Evolutionary conservation across 2,797 vertebrate genomes (phyloP), one percentile per base, ranked within the genome.

Genomic region (Artibeus lituratus): DNA sequence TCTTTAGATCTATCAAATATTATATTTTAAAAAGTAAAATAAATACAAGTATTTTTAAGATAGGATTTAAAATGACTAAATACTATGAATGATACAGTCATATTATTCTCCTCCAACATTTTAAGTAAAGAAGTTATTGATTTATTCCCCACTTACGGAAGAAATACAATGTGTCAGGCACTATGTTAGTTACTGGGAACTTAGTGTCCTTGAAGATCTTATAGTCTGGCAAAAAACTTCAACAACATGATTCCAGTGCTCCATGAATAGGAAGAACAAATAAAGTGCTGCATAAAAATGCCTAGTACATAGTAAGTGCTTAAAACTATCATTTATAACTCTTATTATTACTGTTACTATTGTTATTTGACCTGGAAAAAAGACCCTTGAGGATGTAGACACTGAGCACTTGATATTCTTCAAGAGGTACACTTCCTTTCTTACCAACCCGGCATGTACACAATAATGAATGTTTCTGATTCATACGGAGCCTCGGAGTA

Each of bases 381-480:
- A 76, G 12, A 92, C n/a, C 55, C 39, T 69, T 72, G 47, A 94
- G 47, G 24, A 72, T 62, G 35, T 8, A 44, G 39, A 81, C 29
- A 4, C 76, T 19, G 24, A 90, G 35, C 14, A 78, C 53, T 89
- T 91, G 69, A 47, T 84, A 59, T 69, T 91, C 59, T 72, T 37
- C 42, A 69, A 77, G 10, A 72, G 37, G 35, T 16, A 44, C 42
- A 44, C 85, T 93, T 95, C 51, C 82, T 94, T 82, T 92, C 88
- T 94, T 42, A 39, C 73, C 37, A 80, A 83, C 70, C 42, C 90
- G n/a, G 11, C 24, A 69, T 91, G 35, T 83, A 77, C 77, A 83
- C 39, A 90, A 7, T n/a, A 93, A 94, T 42, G 84, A 14, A 37
- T 83, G 87, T 72, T 96, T 87, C 94, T 96, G 87, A 49, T 91